Evolutionary conservation across 1,140 invertebrate genomes (phyloP), one percentile per base, ranked within the genome.

Genomic region (Ruditapes philippinarum): DNA sequence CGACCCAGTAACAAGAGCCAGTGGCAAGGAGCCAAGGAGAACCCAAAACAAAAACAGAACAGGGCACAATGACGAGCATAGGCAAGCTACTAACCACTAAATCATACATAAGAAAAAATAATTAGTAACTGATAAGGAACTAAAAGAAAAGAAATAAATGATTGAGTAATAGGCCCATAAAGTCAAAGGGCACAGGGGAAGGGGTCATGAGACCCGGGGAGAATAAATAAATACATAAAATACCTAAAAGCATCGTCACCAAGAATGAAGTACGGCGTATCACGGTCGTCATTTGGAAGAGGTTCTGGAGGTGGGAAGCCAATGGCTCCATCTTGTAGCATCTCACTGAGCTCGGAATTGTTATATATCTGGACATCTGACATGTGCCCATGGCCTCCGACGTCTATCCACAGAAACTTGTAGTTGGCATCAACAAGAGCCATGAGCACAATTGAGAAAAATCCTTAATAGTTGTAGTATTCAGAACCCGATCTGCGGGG

Each of bases 211-310:
- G n/a, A n/a, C n/a, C n/a, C n/a, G n/a, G n/a, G n/a, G n/a, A n/a
- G n/a, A n/a, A n/a, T n/a, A n/a, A n/a, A n/a, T 36, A 31, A 62
- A 28, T 36, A 38, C 31, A 92, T 78, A 25, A 57, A 62, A 88
- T 94, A 93, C n/a, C n/a, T n/a, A n/a, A n/a, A n/a, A 28, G 89
- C 92, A 49, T 91, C 91, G 81, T 93, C 92, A 51, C 89, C 92
- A 19, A 93, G 82, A 33, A 93, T 49, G 68, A 91, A 81, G 76
- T 86, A 89, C 38, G 78, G 91, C n/a, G 68, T 22, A 31, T 76
- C 28, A 17, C 12, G 7, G 42, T 62, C 51, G 17, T 73, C 74
- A 73, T 88, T 5, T 78, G 74, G 74, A 12, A 51, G 45, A 42
- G 45, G 45, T 51, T 45, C 74, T 17, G 74, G 74, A 45, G 74